Conservation (phyloP, 2,888 invertebrate species). For the Cephus spinipes region DNA sequence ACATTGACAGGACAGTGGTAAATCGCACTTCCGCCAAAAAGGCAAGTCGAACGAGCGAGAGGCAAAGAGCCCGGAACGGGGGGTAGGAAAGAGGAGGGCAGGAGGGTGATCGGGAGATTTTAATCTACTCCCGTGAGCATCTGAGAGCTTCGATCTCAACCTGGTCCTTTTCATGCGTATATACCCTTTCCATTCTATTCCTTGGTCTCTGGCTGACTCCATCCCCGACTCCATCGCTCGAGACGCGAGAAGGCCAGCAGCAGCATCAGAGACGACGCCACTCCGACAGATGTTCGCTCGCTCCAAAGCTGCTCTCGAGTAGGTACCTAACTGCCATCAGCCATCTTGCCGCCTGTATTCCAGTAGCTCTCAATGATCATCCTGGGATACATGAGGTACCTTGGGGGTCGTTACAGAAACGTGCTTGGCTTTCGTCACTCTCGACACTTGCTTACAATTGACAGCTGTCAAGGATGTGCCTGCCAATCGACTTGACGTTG, state of each 20-base stretch:
- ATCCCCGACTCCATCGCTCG: slow-evolving; percentile 30
- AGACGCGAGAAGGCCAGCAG: slow-evolving; percentile 27
- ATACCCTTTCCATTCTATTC: slow-evolving; percentile 20
- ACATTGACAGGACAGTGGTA: not conserved
- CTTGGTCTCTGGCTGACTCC: slow-evolving; percentile 32
- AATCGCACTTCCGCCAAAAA: not conserved
- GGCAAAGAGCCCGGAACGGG: not conserved
- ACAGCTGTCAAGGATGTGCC: not conserved
- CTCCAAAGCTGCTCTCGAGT: slow-evolving; percentile 38
- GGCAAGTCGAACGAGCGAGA: not conserved
- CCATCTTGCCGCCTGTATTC: slow-evolving; percentile 1
- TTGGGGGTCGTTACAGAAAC: not conserved
- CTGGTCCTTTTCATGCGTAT: slow-evolving; percentile 31
- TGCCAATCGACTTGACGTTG: not conserved
- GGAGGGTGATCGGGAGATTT: slow-evolving; percentile 22
- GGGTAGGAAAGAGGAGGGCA: not conserved
- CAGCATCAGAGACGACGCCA: slow-evolving; percentile 28
- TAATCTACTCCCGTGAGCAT: slow-evolving; percentile 37
- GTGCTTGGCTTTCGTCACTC: not conserved
- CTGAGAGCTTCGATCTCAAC: slow-evolving; percentile 37
- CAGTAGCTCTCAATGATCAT: slow-evolving; percentile 3
- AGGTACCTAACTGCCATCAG: slow-evolving; percentile 20
- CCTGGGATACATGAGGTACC: not conserved
- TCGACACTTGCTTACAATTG: not conserved
- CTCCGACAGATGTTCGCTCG: slow-evolving; percentile 47